Conservation (phyloP, 2,888 invertebrate species). For the Hirtodrosophila alboralis region DNA sequence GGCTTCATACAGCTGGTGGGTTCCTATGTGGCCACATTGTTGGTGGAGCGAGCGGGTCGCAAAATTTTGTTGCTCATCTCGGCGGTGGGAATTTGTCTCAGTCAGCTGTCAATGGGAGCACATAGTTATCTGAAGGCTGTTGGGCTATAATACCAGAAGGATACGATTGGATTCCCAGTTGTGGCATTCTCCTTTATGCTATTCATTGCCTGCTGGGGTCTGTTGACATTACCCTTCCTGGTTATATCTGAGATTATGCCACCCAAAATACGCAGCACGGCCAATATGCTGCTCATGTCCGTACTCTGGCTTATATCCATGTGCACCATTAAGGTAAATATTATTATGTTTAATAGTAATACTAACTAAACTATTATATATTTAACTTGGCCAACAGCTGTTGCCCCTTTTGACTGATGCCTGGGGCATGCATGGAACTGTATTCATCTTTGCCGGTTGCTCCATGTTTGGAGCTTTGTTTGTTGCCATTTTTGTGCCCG, state of each 20-base stretch:
- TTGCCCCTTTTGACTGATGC: slow-evolving; percentile 68
- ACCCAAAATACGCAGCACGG: slow-evolving; percentile 75
- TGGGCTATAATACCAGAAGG: too few relatives aligned
- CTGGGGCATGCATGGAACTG: slow-evolving; percentile 79
- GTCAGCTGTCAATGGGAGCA: slow-evolving; percentile 73
- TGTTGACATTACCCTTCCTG: slow-evolving; percentile 81
- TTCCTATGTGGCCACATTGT: slow-evolving; percentile 76
- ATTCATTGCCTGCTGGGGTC: slow-evolving; percentile 80
- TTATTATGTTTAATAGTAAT: neutral
- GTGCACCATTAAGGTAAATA: slow-evolving; percentile 65
- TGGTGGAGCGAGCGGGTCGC: slow-evolving; percentile 82
- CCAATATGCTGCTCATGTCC: slow-evolving; percentile 69
- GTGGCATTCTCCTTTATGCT: slow-evolving; percentile 82
- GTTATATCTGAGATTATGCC: slow-evolving; percentile 81
- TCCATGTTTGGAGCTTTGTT: slow-evolving; percentile 77
- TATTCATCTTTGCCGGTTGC: slow-evolving; percentile 76
- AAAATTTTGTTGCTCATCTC: slow-evolving; percentile 76
- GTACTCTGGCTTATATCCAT: slow-evolving; percentile 66
- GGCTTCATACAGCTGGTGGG: slow-evolving; percentile 82
- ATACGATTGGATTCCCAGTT: slow-evolving; percentile 81
- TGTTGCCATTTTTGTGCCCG: slow-evolving; percentile 78
- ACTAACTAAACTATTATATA: neutral
- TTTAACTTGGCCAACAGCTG: slow-evolving; percentile 56
- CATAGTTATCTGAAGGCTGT: slow-evolving; percentile 73
- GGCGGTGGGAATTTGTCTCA: slow-evolving; percentile 76